Percentiles rank a stretch among this genome's conserved stretches.
These are phyloP conservation scores for Griposia aprilina DNA, from an alignment of 2,888 invertebrate species.

Conservation along the genomic window DNA sequence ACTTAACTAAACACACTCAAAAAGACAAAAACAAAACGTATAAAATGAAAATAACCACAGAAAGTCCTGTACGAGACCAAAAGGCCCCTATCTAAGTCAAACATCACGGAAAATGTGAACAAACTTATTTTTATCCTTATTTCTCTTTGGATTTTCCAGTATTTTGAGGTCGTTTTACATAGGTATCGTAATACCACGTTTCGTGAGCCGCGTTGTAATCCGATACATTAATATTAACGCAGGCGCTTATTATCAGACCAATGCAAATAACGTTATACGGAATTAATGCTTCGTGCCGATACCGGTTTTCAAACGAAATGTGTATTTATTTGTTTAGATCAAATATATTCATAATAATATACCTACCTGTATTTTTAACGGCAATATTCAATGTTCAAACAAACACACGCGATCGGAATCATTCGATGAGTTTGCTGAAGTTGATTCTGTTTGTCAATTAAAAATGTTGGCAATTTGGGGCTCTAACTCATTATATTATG, in stretches of 20 bases:
- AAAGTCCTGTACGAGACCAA: no score
- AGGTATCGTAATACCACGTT: not conserved
- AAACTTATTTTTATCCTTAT: not conserved
- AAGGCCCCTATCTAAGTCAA: not conserved
- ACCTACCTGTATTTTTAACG: conserved; percentile 32
- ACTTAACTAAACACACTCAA: no score
- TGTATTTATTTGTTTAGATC: conserved; percentile 49
- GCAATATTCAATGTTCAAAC: conserved; percentile 19
- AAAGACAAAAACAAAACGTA: no score
- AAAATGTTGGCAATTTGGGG: not conserved
- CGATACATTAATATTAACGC: conserved; percentile 63
- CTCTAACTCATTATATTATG: not conserved
- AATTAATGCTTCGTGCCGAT: conserved; percentile 51
- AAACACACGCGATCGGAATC: conserved; percentile 17
- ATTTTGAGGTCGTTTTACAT: not conserved
- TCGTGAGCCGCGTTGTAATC: conserved; percentile 30
- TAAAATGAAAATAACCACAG: no score
- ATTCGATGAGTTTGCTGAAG: conserved; percentile 20
- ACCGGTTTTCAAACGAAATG: conserved; percentile 39
- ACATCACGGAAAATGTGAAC: not conserved
- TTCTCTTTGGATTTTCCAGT: not conserved
- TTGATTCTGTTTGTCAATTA: conserved; percentile 24
- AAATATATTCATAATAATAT: conserved; percentile 33
- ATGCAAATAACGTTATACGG: conserved; percentile 58
- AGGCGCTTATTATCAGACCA: conserved; percentile 60